Conservation (phyloP, 2,888 invertebrate species). For the Apoda limacodes region DNA sequence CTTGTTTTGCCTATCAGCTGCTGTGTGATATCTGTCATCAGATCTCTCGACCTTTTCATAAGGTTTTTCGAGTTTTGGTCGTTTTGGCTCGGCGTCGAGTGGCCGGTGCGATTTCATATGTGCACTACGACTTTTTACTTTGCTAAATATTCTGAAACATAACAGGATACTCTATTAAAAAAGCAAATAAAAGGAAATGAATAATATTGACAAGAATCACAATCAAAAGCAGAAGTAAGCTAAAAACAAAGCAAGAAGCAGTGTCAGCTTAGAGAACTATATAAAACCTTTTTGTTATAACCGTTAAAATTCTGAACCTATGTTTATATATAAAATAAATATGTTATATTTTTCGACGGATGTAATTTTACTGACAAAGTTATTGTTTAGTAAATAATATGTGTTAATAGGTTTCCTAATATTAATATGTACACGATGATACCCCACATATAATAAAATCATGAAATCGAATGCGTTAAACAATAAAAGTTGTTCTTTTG, state of each 20-base stretch:
- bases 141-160: constrained; percentile 91
- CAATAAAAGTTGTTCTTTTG: constrained; percentile 29
- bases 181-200: constrained; percentile 41
- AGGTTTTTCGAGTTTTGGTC: constrained; percentile 73
- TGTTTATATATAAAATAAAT: too few species aligned
- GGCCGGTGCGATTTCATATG: constrained; percentile 99
- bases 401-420: too few species aligned
- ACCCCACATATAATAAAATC: too few species aligned
- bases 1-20: constrained; percentile 53
- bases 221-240: constrained; percentile 27
- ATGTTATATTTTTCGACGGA: too few species aligned
- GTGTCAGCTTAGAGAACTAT: too few species aligned
- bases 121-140: constrained; percentile 98
- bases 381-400: too few species aligned
- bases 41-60: constrained; percentile 68
- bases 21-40: constrained; percentile 56
- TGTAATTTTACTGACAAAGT: too few species aligned
- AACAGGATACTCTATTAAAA: constrained; percentile 60
- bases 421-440: too few species aligned
- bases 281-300: too few species aligned
- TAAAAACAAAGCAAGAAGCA: constrained; percentile 13
- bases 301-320: constrained; percentile 29
- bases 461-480: too few species aligned
- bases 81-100: constrained; percentile 83
- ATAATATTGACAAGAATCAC: constrained; percentile 28